Percentiles rank a stretch among this genome's conserved stretches.
phyloP scores from a whole-genome alignment of 2,113 vertebrate species.

The Embiotoca jacksoni region DNA sequence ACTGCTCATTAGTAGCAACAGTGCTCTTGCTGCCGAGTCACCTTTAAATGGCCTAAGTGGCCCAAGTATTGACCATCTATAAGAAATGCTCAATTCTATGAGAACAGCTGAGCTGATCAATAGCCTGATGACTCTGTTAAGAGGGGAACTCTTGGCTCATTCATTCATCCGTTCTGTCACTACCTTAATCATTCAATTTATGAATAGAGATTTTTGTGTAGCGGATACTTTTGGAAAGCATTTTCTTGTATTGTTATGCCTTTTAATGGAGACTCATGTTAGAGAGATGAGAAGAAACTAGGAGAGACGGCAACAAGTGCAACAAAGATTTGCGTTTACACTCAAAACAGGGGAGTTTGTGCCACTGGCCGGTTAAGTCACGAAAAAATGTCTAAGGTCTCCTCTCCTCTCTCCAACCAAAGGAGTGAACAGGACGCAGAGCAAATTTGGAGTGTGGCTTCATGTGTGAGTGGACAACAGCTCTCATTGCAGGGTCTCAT shows the following conservation, averaged over 20 bases:
- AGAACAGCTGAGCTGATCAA: conserved; percentile 67
- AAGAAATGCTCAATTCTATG: conserved; percentile 69
- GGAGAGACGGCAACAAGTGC: not conserved
- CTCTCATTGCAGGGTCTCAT: conserved; percentile 94
- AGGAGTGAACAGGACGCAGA: conserved; percentile 80
- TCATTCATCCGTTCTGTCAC: conserved; percentile 40
- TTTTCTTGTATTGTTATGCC: not conserved
- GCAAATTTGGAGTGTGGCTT: not conserved
- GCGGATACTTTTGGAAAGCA: not conserved
- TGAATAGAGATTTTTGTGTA: conserved; percentile 7
- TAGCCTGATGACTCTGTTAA: conserved; percentile 58
- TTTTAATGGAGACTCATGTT: conserved; percentile 8
- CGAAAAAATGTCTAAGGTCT: not conserved
- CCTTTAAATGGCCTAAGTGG: conserved; percentile 71
- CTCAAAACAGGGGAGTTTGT: not conserved
- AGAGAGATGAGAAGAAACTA: not conserved
- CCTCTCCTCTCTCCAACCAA: conserved; percentile 69
- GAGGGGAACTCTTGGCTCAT: conserved; percentile 27
- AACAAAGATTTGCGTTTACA: not conserved
- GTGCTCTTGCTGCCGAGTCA: conserved; percentile 57
- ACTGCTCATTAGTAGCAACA: conserved; percentile 62
- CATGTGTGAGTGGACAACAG: conserved; percentile 57
- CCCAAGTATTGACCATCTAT: conserved; percentile 74
- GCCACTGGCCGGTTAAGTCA: not conserved
- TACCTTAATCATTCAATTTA: conserved; percentile 25